Evolutionary conservation across 2,888 invertebrate species (phyloP).

Genomic region (Apoda limacodes): DNA sequence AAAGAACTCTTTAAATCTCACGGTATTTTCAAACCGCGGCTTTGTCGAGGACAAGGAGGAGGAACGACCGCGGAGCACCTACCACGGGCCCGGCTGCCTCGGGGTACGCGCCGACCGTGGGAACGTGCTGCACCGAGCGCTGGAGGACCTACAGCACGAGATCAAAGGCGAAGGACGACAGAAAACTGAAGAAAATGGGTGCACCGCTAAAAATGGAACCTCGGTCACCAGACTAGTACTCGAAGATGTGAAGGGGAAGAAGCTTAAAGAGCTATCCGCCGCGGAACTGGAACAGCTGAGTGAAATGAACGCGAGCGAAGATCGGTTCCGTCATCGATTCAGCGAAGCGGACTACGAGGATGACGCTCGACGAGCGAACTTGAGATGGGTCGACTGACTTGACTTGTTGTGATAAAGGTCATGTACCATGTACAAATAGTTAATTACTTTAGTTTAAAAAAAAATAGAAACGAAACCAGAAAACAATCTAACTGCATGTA

Average conservation of each 20-base stretch:
- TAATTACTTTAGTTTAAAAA: too few species aligned
- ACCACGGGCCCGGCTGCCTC: constrained; percentile 38
- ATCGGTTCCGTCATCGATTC: constrained; percentile 46
- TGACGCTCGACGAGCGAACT: constrained; percentile 28
- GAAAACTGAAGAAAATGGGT: constrained; percentile 6
- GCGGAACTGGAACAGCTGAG: constrained; percentile 43
- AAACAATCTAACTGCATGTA: too few species aligned
- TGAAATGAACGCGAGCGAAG: constrained; percentile 41
- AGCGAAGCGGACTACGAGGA: constrained; percentile 41
- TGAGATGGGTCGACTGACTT: constrained; percentile 13
- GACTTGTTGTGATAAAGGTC: too few species aligned
- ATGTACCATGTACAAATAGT: too few species aligned
- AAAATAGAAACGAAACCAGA: too few species aligned
- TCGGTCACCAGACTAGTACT: constrained; percentile 25
- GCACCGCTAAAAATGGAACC: constrained; percentile 11
- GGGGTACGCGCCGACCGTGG: constrained; percentile 44
- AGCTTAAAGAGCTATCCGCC: constrained; percentile 40
- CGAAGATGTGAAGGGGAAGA: constrained; percentile 39
- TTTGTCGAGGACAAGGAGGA: constrained; percentile 27
- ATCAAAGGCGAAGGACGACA: constrained; percentile 27
- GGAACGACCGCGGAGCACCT: constrained; percentile 16
- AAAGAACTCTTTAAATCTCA: constrained; percentile 23
- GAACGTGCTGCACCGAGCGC: constrained; percentile 40
- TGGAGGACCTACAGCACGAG: constrained; percentile 46
- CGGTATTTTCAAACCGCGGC: constrained; percentile 40